phyloP scores from a whole-genome alignment of 2,888 invertebrate species.

The Spisula solida region DNA sequence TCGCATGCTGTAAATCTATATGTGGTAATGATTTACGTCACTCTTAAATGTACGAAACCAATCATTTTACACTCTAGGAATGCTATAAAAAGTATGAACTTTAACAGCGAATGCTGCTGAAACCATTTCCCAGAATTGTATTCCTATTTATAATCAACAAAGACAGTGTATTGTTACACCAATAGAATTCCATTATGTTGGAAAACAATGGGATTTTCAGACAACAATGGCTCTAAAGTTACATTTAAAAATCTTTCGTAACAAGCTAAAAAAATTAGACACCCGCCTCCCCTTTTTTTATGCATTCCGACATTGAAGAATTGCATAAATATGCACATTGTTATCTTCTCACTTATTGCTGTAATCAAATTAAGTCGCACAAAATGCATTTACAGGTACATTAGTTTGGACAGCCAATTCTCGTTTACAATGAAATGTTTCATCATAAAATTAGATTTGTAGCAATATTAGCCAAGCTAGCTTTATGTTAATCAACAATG shows the following conservation, averaged over 20 bases:
- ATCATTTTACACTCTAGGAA: conserved; percentile 11
- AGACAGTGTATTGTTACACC: background rate
- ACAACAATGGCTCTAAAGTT: conserved; percentile 23
- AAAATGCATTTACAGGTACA: conserved; percentile 1
- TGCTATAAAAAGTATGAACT: conserved; percentile 10
- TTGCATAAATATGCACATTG: background rate
- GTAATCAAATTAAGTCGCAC: conserved; percentile 1
- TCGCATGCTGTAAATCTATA: background rate
- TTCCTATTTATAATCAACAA: conserved; percentile 2
- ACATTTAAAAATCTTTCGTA: background rate
- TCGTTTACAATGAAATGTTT: background rate
- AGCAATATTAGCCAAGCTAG: background rate
- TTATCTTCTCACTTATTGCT: background rate
- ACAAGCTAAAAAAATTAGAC: background rate
- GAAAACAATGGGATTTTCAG: conserved; percentile 1
- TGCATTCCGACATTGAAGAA: conserved; percentile 10
- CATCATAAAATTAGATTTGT: background rate
- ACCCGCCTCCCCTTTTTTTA: background rate
- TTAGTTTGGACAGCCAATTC: background rate
- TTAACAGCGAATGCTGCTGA: conserved; percentile 2
- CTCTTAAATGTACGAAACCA: background rate
- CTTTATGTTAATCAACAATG: too few relatives aligned
- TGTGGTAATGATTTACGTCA: background rate
- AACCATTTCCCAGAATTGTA: conserved; percentile 2
- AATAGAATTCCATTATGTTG: background rate